Percentiles rank a stretch among this genome's conserved stretches.
phyloP scores from a whole-genome alignment of 2,113 vertebrate genomes.

The Naja naja region DNA sequence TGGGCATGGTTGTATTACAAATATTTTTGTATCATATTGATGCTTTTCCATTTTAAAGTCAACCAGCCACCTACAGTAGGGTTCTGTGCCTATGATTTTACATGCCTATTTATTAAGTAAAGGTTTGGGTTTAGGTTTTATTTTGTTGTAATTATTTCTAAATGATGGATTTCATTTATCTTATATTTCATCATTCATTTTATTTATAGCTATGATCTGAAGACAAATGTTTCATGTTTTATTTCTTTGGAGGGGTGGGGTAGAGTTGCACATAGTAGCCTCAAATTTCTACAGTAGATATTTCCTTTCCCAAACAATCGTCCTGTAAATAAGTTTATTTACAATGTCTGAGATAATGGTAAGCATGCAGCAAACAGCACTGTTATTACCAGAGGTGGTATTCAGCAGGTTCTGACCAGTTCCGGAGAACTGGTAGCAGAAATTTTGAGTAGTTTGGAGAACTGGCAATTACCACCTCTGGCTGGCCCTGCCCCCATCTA shows the following conservation, averaged over 20 bases:
- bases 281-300: not conserved
- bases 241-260: not conserved
- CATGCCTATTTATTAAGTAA: not conserved
- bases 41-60: not conserved
- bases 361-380: not conserved
- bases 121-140: not conserved
- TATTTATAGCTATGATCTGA: not conserved
- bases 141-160: not conserved
- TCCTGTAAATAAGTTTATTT: not conserved
- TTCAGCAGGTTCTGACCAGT: no score
- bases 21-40: not conserved
- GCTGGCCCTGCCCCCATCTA: no score
- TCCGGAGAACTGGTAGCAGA: no score
- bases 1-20: not conserved
- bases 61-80: not conserved
- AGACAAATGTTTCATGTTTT: not conserved
- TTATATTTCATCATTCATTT: not conserved
- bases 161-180: not conserved
- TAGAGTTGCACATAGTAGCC: not conserved
- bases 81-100: not conserved
- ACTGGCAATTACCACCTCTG: no score
- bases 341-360: not conserved
- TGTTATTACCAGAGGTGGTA: not conserved
- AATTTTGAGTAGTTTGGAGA: no score
- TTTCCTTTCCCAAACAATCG: slow-evolving; percentile 8